Percentiles rank a stretch among this genome's conserved stretches.
phyloP scores from a whole-genome alignment of 2,113 vertebrate genomes.

The Mirza zaza region DNA sequence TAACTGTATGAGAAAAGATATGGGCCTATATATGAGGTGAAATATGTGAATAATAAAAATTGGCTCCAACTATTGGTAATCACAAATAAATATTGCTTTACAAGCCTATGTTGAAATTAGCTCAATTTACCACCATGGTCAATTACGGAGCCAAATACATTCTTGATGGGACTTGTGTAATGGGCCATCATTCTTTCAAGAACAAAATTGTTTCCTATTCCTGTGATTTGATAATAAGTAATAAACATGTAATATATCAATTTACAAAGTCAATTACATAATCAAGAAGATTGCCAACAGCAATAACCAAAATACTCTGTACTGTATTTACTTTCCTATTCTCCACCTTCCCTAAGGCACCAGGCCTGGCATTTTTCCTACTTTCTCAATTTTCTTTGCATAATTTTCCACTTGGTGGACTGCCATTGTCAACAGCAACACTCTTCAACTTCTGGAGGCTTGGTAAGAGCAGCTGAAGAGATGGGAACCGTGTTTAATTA shows the following conservation, averaged over 20 bases:
- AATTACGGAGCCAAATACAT: conserved; percentile 70
- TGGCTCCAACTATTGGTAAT: conserved; percentile 48
- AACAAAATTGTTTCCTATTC: conserved; percentile 73
- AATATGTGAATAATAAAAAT: conserved; percentile 47
- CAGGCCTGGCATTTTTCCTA: conserved; percentile 72
- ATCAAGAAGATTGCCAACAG: conserved; percentile 71
- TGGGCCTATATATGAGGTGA: not conserved
- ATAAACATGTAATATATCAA: conserved; percentile 76
- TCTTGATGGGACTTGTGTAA: conserved; percentile 73
- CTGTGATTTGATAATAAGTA: conserved; percentile 72
- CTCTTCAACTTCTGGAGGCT: conserved; percentile 71
- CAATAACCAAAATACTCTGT: conserved; percentile 65
- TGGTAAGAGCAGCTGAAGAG: conserved; percentile 67
- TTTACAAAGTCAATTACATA: conserved; percentile 76
- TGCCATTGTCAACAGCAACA: conserved; percentile 72
- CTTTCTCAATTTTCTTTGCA: conserved; percentile 77
- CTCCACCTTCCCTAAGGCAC: conserved; percentile 65
- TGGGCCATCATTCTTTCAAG: conserved; percentile 74
- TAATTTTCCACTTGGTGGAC: conserved; percentile 76
- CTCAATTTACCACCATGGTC: conserved; percentile 58
- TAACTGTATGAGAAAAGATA: conserved; percentile 41
- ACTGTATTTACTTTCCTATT: conserved; percentile 72
- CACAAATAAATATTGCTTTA: conserved; percentile 58
- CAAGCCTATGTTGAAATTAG: conserved; percentile 50
- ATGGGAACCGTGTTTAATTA: conserved; percentile 67